Percentiles rank a stretch among this genome's conserved stretches.
These are phyloP conservation scores for Gymnodraco acuticeps DNA, from an alignment of 2,797 vertebrate species.

Conservation along the genomic window DNA sequence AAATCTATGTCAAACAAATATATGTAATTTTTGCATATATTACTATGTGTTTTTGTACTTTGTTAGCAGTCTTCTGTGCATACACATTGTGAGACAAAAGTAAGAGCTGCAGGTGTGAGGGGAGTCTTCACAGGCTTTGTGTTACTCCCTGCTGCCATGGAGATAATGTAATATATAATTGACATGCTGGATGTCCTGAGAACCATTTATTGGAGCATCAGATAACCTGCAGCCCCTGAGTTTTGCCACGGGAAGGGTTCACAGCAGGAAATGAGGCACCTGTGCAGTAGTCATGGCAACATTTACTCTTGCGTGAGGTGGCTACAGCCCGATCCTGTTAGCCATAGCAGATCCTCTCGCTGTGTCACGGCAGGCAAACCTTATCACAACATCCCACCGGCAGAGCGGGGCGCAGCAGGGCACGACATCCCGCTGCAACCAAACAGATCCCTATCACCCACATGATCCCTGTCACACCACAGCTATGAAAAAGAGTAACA, in stretches of 20 bases:
- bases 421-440: conserved; percentile 45
- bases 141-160: conserved; percentile 38
- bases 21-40: neutral
- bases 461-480: conserved; percentile 60
- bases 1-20: too few species aligned
- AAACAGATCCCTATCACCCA: conserved; percentile 68
- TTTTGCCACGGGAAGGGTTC: conserved; percentile 44
- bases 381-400: conserved; percentile 66
- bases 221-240: conserved; percentile 43
- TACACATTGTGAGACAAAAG: neutral
- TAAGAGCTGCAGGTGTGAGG: conserved; percentile 4
- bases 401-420: conserved; percentile 41
- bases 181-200: conserved; percentile 51
- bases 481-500: conserved; percentile 36
- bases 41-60: neutral
- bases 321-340: conserved; percentile 11
- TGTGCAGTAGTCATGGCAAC: conserved; percentile 57
- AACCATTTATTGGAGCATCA: conserved; percentile 46
- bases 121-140: conserved; percentile 21
- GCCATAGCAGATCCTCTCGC: conserved; percentile 30
- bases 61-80: neutral
- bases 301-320: conserved; percentile 16
- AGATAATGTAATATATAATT: conserved; percentile 40
- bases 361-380: conserved; percentile 31
- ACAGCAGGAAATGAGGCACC: conserved; percentile 37